Base-by-base conservation (phyloP, 2,113 vertebrate species). In the Lontra canadensis region DNA sequence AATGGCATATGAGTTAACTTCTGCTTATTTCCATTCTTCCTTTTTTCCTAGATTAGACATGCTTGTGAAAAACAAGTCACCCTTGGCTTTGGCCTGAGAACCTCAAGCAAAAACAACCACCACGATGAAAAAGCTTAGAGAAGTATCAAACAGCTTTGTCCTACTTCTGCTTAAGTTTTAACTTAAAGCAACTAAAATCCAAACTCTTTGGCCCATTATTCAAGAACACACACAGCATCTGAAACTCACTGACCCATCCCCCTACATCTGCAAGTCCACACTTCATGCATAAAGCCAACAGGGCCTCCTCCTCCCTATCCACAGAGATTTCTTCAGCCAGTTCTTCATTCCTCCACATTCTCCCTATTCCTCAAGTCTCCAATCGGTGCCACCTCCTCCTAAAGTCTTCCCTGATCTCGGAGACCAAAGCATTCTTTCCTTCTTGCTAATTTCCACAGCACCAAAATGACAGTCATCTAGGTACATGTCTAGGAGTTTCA, bases 21-120 rank as follows among this genome's bases (percentile, higher is more conserved):
- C 90, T 73, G 63, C 69, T 96, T 76, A 81, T 90, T 87, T 63
- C 29, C 84, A 49, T 49, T 49, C 88, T 94, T 97, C 92, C 80
- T 92, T 83, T 49, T 95, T 88, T 84, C 20, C 47, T 59, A 80
- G 59, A 67, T 74, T 67, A 57, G 82, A 94, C 71, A 65, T 3
- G 57, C 36, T 71, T 39, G 23, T 82, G n/a, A 79, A 89, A 95
- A 93, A 67, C 29, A 90, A 79, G 55, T 84, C 79, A 95, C 55
- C n/a, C 49, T 52, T 29, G 25, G 42, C 47, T 74, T 59, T 73
- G 57, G 61, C 52, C 26, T 42, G 12, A 55, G 42, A 42, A 18
- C 44, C 94, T 7, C 26, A 59, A 81, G 84, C 92, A 92, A 76
- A 92, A 39, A 49, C 31, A 31, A 82, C 25, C n/a, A 78, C 6